These are phyloP conservation scores for Clupea harengus DNA, from an alignment of 2,113 vertebrate genomes.

Conservation along the genomic window DNA sequence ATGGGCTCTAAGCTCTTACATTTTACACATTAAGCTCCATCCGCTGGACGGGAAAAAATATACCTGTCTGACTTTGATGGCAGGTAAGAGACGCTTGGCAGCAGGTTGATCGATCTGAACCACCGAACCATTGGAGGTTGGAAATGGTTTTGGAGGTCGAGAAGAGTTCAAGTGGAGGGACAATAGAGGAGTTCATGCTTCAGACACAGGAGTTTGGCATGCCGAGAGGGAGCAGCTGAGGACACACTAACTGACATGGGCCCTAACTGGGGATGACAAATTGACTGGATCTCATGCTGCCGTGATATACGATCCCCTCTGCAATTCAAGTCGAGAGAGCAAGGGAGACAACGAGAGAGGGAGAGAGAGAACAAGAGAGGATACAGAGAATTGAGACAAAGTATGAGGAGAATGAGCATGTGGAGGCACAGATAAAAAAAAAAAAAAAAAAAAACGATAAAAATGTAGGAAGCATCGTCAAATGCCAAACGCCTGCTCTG, in stretches of 20 bases:
- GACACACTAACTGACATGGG: slow-evolving; percentile 23
- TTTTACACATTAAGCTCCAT: neutral
- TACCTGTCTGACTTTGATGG: neutral
- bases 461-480: neutral
- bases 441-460: too few relatives aligned
- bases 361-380: neutral
- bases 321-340: slow-evolving; percentile 7
- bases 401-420: neutral
- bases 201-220: slow-evolving; percentile 2
- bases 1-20: neutral
- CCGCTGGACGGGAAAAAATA: neutral
- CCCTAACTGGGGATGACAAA: slow-evolving; percentile 31
- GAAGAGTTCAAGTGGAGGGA: neutral
- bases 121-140: neutral
- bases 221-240: slow-evolving; percentile 28
- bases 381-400: neutral
- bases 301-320: slow-evolving; percentile 24
- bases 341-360: neutral
- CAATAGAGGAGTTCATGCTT: neutral
- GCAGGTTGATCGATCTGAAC: neutral
- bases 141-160: neutral
- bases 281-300: slow-evolving; percentile 12
- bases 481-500: neutral
- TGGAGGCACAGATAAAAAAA: neutral
- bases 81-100: neutral